phyloP scores from a whole-genome alignment of 2,113 vertebrate genomes.

The Podarcis raffonei region DNA sequence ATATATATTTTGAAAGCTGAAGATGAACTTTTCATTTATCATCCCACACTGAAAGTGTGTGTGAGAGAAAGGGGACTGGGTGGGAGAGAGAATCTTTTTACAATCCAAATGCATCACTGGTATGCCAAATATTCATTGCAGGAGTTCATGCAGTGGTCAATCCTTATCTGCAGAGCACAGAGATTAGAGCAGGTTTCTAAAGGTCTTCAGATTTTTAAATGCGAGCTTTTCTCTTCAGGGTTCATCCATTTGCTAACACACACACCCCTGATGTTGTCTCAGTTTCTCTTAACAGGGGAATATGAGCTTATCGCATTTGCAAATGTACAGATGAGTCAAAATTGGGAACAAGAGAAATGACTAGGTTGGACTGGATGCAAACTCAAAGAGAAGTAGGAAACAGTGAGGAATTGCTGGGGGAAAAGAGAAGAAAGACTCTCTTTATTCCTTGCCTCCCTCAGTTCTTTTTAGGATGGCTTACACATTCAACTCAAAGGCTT shows the following conservation, averaged over 20 bases:
- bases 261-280: background rate
- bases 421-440: background rate
- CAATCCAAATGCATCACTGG: conserved; percentile 55
- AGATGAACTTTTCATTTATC: background rate
- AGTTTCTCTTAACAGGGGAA: background rate
- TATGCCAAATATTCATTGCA: conserved; percentile 61
- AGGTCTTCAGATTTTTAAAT: conserved; percentile 64
- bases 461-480: background rate
- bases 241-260: background rate
- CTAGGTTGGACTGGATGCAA: background rate
- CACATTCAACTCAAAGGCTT: no score
- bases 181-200: conserved; percentile 63
- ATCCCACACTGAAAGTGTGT: conserved; percentile 31
- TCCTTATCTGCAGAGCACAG: conserved; percentile 66
- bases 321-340: background rate
- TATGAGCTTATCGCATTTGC: background rate
- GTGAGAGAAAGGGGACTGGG: no score
- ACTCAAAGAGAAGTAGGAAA: background rate
- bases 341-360: background rate
- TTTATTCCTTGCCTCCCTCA: background rate
- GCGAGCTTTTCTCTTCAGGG: conserved; percentile 43
- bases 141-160: conserved; percentile 49
- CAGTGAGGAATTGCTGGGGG: background rate
- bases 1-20: no score
- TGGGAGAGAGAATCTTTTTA: conserved; percentile 43